Evolutionary conservation across 2,888 invertebrate genomes (phyloP).

Genomic region (Spialia ferax): DNA sequence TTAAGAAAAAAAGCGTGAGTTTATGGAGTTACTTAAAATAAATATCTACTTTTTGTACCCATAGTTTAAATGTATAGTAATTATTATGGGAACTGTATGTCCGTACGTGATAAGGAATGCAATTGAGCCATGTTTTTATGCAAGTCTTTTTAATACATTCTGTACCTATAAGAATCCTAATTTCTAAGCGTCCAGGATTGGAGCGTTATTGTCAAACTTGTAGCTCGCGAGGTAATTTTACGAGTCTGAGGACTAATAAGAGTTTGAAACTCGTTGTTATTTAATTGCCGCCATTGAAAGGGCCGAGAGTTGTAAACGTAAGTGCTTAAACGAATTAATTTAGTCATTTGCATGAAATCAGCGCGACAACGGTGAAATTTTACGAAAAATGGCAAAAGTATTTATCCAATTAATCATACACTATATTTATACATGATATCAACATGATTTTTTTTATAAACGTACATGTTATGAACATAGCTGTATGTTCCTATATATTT

Average conservation of each 20-base stretch:
- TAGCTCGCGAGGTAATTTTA: slow-evolving; percentile 4
- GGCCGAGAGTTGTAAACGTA: slow-evolving; percentile 9
- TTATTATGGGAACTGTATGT: too few species aligned
- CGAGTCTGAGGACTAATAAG: not conserved
- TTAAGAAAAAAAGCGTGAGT: too few species aligned
- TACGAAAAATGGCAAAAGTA: not conserved
- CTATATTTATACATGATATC: too few species aligned
- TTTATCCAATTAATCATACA: too few species aligned
- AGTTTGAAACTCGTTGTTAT: slow-evolving; percentile 16
- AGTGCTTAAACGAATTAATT: slow-evolving; percentile 1
- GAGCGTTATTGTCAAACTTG: not conserved
- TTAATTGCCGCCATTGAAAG: slow-evolving; percentile 14
- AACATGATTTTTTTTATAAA: too few species aligned
- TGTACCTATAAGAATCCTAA: not conserved
- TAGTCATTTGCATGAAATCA: slow-evolving; percentile 11
- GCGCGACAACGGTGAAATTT: not conserved
- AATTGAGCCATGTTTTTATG: not conserved
- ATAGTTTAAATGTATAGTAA: too few species aligned
- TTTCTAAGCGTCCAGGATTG: not conserved
- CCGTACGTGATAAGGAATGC: too few species aligned
- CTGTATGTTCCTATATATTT: too few species aligned
- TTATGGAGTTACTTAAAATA: too few species aligned
- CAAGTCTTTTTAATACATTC: not conserved
- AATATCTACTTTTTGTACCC: too few species aligned
- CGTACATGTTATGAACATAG: too few species aligned